These are phyloP conservation scores for Paramormyrops hopkinsi DNA, from an alignment of 2,797 vertebrate genomes.

Conservation along the genomic window DNA sequence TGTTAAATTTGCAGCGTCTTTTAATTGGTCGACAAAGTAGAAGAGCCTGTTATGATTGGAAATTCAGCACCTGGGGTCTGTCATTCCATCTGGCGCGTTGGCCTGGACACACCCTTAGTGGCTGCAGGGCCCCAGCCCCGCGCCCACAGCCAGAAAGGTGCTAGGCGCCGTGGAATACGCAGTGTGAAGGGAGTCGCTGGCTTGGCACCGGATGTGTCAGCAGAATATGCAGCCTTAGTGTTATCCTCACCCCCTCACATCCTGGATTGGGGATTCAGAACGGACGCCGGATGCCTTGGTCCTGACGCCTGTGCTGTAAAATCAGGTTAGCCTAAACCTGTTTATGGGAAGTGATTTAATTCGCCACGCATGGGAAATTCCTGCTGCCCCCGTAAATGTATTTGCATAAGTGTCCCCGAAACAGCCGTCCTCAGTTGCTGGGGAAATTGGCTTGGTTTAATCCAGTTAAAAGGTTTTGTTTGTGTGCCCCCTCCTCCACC, in stretches of 20 bases:
- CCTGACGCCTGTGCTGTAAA: neutral
- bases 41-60: neutral
- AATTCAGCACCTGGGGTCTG: neutral
- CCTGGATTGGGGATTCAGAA: neutral
- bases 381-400: conserved; percentile 7
- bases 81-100: neutral
- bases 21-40: neutral
- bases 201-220: conserved; percentile 3
- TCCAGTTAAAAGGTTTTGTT: conserved; percentile 29
- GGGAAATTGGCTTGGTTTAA: conserved; percentile 19
- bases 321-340: conserved; percentile 15
- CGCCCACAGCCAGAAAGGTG: neutral
- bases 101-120: neutral
- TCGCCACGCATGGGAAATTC: neutral
- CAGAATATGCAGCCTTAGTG: neutral
- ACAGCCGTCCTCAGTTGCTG: conserved; percentile 4
- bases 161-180: neutral
- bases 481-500: neutral
- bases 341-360: conserved; percentile 18
- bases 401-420: conserved; percentile 18
- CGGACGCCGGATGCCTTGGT: neutral
- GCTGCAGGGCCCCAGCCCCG: neutral
- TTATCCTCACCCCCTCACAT: neutral
- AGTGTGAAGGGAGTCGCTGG: neutral
- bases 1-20: neutral